These are phyloP conservation scores for Gnathonemus echidnorhynchus DNA, from an alignment of 2,113 vertebrate genomes.

Conservation along the genomic window DNA sequence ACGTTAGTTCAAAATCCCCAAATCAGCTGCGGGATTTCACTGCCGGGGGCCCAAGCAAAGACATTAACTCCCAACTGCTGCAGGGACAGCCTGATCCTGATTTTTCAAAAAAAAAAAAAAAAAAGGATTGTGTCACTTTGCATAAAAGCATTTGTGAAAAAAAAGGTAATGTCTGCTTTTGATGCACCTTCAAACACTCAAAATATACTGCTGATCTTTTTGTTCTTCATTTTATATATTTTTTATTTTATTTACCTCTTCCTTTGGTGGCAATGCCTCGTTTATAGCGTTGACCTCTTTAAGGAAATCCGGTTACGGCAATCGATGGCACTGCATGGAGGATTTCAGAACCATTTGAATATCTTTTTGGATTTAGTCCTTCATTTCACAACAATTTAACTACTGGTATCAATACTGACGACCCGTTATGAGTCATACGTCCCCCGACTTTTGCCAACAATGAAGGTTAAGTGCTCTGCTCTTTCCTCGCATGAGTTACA, in stretches of 20 bases:
- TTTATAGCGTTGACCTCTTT: neutral
- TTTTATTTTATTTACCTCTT: neutral
- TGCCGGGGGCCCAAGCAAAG: neutral
- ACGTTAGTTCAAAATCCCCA: neutral
- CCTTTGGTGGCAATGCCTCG: neutral
- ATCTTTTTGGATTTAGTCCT: neutral
- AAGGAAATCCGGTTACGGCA: neutral
- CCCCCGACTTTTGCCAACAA: neutral
- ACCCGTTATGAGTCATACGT: neutral
- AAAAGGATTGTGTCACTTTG: neutral
- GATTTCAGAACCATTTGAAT: neutral
- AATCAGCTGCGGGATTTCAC: neutral
- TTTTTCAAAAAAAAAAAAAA: neutral
- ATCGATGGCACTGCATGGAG: neutral
- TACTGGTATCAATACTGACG: neutral
- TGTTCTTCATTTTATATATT: neutral
- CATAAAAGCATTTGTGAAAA: neutral
- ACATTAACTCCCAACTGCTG: neutral
- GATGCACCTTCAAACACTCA: neutral
- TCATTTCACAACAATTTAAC: neutral
- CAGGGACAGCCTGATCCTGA: neutral
- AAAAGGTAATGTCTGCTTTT: neutral
- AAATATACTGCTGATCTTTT: neutral
- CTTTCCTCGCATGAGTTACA: neutral
- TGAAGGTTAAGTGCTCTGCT: neutral